Percentiles rank a stretch among this genome's conserved stretches.
These are phyloP conservation scores for Gallinago undulata DNA, from an alignment of 2,113 vertebrate species.

Conservation along the genomic window DNA sequence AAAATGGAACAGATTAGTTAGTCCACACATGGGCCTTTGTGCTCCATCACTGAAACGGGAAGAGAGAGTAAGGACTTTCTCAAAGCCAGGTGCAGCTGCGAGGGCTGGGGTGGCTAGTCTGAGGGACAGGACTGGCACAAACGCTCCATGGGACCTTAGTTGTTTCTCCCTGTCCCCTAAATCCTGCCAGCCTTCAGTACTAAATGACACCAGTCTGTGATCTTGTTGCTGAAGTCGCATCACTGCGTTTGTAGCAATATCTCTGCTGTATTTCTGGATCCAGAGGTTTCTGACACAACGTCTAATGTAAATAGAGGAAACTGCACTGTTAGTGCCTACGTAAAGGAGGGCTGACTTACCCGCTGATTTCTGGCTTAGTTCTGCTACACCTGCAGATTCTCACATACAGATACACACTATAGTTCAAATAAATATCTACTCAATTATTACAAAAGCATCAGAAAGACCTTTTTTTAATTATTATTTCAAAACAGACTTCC, in stretches of 20 bases:
- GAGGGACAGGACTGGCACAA: not conserved
- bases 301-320: not conserved
- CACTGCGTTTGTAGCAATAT: not conserved
- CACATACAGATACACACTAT: rapidly evolving
- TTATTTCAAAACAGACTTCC: not conserved
- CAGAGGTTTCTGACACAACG: not conserved
- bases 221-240: not conserved
- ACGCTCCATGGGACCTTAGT: rapidly evolving
- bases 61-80: not conserved
- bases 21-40: not conserved
- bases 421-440: not conserved
- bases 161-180: not conserved
- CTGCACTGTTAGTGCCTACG: rapidly evolving
- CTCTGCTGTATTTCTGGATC: not conserved
- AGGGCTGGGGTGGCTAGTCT: not conserved
- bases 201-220: not conserved
- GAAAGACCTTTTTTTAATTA: not conserved
- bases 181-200: not conserved
- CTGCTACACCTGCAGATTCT: not conserved
- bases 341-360: not conserved
- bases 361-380: not conserved
- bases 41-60: not conserved
- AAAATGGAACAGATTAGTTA: not conserved
- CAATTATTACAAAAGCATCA: not conserved
- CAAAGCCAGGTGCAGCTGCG: not conserved